These are phyloP conservation scores for Grus americana DNA, from an alignment of 2,113 vertebrate genomes.

Conservation along the genomic window DNA sequence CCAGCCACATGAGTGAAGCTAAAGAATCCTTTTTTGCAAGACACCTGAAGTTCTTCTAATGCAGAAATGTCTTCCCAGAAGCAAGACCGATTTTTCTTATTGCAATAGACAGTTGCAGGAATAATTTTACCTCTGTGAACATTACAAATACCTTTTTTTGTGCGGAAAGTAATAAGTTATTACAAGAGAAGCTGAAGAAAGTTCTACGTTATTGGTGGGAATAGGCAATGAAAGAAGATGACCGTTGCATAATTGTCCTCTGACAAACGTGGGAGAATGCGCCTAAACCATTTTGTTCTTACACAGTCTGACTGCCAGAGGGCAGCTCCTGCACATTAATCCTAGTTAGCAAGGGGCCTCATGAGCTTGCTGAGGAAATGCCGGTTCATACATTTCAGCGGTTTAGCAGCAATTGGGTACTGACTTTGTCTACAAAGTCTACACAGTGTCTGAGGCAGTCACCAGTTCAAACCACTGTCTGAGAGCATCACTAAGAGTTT, in stretches of 20 bases:
- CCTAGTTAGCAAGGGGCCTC: not conserved
- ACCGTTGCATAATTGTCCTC: slow-evolving; percentile 58
- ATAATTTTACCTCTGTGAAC: not conserved
- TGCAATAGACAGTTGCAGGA: not conserved
- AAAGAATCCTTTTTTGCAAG: not conserved
- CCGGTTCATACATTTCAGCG: rapidly evolving
- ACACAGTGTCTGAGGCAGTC: slow-evolving; percentile 79
- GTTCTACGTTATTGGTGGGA: not conserved
- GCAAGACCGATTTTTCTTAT: not conserved
- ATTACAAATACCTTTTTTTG: not conserved
- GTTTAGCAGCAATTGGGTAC: not conserved
- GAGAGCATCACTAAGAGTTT: slow-evolving; percentile 94
- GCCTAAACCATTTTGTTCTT: not conserved
- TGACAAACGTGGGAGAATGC: not conserved
- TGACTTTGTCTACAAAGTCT: not conserved
- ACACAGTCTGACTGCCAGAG: not conserved
- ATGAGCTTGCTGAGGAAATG: not conserved
- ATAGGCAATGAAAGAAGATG: not conserved
- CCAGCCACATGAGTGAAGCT: not conserved
- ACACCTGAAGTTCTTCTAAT: not conserved
- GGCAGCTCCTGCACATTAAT: not conserved
- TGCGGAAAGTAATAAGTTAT: slow-evolving; percentile 55
- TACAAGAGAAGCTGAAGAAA: not conserved
- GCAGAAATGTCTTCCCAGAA: slow-evolving; percentile 14
- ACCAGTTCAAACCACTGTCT: slow-evolving; percentile 98